Conservation (phyloP, 1,140 invertebrate genomes). For the Mylabris phalerata region DNA sequence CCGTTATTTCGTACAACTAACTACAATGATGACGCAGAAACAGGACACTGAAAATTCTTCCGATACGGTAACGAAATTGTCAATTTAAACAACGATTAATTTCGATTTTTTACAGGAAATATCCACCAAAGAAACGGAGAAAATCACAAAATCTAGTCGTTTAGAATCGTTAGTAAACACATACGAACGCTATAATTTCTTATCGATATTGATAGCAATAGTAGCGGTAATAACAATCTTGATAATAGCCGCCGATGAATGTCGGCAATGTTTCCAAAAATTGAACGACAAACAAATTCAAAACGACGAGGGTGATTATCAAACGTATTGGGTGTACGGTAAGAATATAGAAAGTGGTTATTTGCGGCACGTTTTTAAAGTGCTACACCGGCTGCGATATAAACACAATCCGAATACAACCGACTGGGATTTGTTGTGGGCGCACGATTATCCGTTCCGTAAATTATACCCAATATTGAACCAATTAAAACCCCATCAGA, state of each 20-base stretch:
- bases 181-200: conserved; percentile 10
- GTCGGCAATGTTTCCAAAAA: conserved; percentile 25
- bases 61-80: not conserved
- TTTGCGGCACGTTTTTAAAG: conserved; percentile 69
- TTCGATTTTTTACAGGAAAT: no score
- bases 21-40: no score
- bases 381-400: conserved; percentile 69
- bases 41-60: no score
- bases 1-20: no score
- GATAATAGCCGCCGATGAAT: conserved; percentile 30
- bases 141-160: no score
- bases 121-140: no score
- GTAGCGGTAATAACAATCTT: conserved; percentile 27
- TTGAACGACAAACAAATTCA: conserved; percentile 6
- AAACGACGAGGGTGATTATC: conserved; percentile 1
- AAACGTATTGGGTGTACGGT: conserved; percentile 48
- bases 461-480: conserved; percentile 52
- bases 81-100: not conserved
- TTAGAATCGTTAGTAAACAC: no score
- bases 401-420: conserved; percentile 50
- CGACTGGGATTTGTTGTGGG: conserved; percentile 87
- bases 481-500: conserved; percentile 65
- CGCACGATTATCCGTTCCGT: conserved; percentile 87
- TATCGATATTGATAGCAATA: conserved; percentile 21
- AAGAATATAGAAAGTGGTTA: conserved; percentile 55